Evolutionary conservation across 30 jellyfish, hydroid and myxozoan genomes (phyloP), one percentile per base, ranked within the genome.

Genomic region (Chrysaora quinquecirrha): DNA sequence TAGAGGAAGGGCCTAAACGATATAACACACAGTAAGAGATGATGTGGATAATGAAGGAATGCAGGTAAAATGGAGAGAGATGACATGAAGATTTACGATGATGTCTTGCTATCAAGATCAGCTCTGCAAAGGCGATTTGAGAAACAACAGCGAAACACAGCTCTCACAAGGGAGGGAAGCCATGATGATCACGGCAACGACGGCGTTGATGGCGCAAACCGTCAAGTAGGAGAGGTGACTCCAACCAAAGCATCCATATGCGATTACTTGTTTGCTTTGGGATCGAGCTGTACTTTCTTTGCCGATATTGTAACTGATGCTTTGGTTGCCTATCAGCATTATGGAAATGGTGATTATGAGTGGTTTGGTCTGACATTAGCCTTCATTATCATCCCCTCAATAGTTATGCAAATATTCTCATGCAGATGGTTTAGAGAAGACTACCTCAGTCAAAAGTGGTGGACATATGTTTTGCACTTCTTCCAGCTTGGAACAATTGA

Each of bases 391-490:
- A 33, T 90, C 1, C 97, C 97, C 33, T 84, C 96, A 3, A 3
- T 90, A 1, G 31, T 84, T 30, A 78, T 90, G 96, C 97, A 90
- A 60, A 52, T 85, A 24, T 85, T 84, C 34, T 90, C 97, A 19
- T 67, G 87, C 48, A 84, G 74, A 50, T 90, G 97, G 97, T 85
- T 83, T 61, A 34, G 48, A 3, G 97, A 90, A 16, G 97, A 90
- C 64, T 63, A 60, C 25, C 27, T 48, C 52, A 64, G 73, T 7
- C 94, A 60, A 60, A 61, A 76, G 12, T 77, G 87, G 86, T 78
- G 90, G 93, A 83, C 96, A 10, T 71, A 67, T 49, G 29, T 90
- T 33, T 29, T 90, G 68, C 97, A 90, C 56, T 31, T 84, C 33
- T 63, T 70, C 22, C 96, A 84, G 73, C 87, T 90, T 46, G 96